These are phyloP conservation scores for Julus scandinavius DNA, from an alignment of 2,888 invertebrate species.

Conservation along the genomic window DNA sequence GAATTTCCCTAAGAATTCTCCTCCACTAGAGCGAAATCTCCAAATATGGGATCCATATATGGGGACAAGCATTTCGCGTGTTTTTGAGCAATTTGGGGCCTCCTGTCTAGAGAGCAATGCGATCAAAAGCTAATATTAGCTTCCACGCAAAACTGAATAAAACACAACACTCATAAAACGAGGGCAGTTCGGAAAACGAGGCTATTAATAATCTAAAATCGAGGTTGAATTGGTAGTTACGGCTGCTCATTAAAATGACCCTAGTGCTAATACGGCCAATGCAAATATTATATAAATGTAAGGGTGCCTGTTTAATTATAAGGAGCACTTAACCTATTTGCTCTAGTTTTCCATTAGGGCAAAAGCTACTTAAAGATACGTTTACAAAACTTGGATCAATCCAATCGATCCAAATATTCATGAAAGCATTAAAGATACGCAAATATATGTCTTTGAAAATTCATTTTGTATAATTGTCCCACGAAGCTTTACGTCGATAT, in stretches of 20 bases:
- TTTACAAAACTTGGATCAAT: not conserved
- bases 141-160: not conserved
- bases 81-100: not conserved
- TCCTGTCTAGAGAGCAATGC: not conserved
- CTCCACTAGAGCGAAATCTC: not conserved
- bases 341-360: too few species aligned
- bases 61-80: not conserved
- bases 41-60: not conserved
- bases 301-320: too few species aligned
- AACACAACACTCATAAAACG: not conserved
- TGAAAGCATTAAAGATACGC: too few species aligned
- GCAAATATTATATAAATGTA: too few species aligned
- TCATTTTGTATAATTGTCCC: too few species aligned
- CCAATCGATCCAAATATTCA: not conserved
- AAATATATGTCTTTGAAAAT: too few species aligned
- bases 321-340: too few species aligned
- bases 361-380: too few species aligned
- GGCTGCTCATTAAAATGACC: too few species aligned
- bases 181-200: not conserved
- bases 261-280: too few species aligned
- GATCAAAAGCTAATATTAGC: constrained; percentile 23
- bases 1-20: not conserved
- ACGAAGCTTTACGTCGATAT: too few species aligned
- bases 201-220: not conserved
- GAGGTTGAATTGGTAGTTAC: too few species aligned